These are phyloP conservation scores for Zeugodacus cucurbitae DNA, from an alignment of 1,140 invertebrate species.

Conservation along the genomic window DNA sequence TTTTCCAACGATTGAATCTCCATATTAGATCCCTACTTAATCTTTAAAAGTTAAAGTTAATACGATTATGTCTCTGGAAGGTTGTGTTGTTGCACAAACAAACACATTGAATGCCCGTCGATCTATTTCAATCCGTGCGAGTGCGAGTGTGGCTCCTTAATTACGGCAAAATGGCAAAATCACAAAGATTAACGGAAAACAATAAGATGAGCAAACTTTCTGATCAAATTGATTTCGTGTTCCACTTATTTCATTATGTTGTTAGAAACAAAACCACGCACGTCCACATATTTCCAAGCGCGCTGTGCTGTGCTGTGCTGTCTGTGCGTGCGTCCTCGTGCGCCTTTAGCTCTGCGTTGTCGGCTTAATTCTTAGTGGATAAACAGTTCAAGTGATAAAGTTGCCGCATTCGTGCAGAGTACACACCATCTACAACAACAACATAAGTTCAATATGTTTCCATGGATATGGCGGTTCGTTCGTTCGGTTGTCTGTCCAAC, in stretches of 20 bases:
- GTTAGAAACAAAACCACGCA: slow-evolving; percentile 2
- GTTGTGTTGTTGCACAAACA: too few species aligned
- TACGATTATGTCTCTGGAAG: too few species aligned
- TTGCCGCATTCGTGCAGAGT: neutral
- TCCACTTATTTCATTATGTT: slow-evolving; percentile 31
- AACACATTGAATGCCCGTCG: neutral
- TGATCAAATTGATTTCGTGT: slow-evolving; percentile 31
- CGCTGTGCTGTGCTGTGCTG: neutral
- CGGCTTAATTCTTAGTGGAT: slow-evolving; percentile 20
- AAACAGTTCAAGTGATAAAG: slow-evolving; percentile 31
- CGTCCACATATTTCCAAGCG: neutral
- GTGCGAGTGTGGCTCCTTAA: neutral
- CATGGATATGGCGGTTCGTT: neutral
- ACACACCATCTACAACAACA: neutral
- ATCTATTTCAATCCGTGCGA: neutral
- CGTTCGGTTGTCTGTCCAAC: neutral
- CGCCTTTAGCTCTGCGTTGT: neutral
- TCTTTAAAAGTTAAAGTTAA: too few species aligned
- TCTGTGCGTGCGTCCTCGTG: neutral
- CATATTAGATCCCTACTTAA: too few species aligned
- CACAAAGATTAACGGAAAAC: slow-evolving; percentile 26
- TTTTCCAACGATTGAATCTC: too few species aligned
- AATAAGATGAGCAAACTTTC: slow-evolving; percentile 20
- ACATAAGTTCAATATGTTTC: neutral
- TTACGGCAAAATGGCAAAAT: slow-evolving; percentile 9